phyloP scores from a whole-genome alignment of 2,797 vertebrate species.

The Potorous gilbertii region DNA sequence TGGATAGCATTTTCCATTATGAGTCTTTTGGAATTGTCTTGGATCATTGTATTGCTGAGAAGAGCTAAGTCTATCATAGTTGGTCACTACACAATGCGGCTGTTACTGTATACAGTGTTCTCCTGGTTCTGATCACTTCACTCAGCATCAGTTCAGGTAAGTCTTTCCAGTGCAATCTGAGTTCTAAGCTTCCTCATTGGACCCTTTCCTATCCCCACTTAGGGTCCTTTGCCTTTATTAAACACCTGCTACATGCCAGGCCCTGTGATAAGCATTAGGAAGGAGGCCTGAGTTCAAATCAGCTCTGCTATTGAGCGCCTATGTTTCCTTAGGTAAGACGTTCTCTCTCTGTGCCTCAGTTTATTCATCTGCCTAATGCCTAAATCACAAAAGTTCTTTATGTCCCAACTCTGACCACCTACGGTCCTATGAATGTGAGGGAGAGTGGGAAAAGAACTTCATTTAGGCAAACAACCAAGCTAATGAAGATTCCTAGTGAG shows the following conservation, averaged over 20 bases:
- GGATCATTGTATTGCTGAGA: not conserved
- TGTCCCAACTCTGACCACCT: not conserved
- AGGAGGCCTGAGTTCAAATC: not conserved
- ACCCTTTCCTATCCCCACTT: not conserved
- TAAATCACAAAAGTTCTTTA: not conserved
- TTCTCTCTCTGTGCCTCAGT: not conserved
- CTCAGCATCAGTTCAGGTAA: not conserved
- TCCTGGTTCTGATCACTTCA: not conserved
- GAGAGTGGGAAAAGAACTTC: not conserved
- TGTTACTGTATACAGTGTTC: not conserved
- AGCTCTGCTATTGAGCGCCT: not conserved
- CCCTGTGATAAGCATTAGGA: not conserved
- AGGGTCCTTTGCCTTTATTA: not conserved
- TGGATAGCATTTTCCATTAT: not conserved
- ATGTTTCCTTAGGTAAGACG: not conserved
- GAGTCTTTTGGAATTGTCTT: not conserved
- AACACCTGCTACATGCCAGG: not conserved
- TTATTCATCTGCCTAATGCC: not conserved
- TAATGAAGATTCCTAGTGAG: not conserved
- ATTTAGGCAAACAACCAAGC: not conserved
- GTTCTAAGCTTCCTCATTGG: not conserved
- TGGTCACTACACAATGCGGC: not conserved
- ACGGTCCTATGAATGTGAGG: not conserved
- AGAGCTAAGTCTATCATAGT: not conserved
- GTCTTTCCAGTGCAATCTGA: not conserved